Percentiles rank a stretch among this genome's conserved stretches.
phyloP scores from a whole-genome alignment of 2,113 vertebrate species.

The Cololabis saira region DNA sequence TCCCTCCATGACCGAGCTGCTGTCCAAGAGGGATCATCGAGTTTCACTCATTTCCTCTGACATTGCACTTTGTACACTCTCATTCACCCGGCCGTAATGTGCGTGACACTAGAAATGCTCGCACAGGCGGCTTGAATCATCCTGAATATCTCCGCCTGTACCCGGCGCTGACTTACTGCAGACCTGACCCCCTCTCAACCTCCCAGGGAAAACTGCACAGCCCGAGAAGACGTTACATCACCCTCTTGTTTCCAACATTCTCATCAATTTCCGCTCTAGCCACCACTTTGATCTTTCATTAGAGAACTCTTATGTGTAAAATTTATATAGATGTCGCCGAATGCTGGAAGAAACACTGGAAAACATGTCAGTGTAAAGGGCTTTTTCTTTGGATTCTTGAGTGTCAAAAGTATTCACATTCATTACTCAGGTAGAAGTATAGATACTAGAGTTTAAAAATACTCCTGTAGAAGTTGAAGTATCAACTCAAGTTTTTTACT shows the following conservation, averaged over 20 bases:
- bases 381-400: no score
- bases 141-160: constrained; percentile 32
- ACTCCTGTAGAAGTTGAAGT: no score
- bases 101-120: constrained; percentile 57
- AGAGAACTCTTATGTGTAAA: constrained; percentile 5
- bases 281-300: constrained; percentile 40
- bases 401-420: no score
- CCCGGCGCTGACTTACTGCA: constrained; percentile 25
- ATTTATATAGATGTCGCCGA: constrained; percentile 33
- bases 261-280: constrained; percentile 14
- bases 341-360: no score
- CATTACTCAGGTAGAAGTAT: no score
- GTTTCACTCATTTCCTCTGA: constrained; percentile 58
- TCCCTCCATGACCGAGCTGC: constrained; percentile 38
- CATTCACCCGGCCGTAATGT: constrained; percentile 41
- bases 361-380: no score
- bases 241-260: constrained; percentile 29
- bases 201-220: neutral
- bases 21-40: constrained; percentile 53
- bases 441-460: no score
- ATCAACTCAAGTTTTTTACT: no score
- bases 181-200: constrained; percentile 35
- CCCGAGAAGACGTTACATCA: constrained; percentile 41
- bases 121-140: constrained; percentile 51
- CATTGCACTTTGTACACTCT: constrained; percentile 46